Evolutionary conservation across 2,797 vertebrate species (phyloP).

Genomic region (Gambelia wislizenii): DNA sequence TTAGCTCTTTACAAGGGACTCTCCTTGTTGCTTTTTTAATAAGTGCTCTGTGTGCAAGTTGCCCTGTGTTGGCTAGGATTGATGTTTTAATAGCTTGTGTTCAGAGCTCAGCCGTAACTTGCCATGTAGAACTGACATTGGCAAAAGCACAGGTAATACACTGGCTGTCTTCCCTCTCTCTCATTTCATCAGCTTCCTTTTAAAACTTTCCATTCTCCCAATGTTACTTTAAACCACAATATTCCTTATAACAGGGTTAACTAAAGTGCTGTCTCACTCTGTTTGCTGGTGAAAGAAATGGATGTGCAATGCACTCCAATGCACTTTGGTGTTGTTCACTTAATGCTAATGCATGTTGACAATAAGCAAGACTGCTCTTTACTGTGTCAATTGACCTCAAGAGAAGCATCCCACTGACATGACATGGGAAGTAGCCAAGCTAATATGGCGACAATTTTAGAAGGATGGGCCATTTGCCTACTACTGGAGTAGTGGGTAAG

Average conservation of each 20-base stretch:
- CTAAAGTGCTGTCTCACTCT: background rate
- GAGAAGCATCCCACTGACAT: no score
- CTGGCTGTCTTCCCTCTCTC: background rate
- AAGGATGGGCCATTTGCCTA: no score
- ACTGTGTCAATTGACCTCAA: background rate
- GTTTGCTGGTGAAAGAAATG: background rate
- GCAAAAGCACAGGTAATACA: background rate
- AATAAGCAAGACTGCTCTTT: background rate
- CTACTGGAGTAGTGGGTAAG: no score
- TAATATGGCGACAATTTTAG: no score
- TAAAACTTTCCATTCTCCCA: background rate
- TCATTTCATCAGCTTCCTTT: background rate
- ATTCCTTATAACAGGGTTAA: background rate
- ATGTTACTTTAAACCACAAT: background rate
- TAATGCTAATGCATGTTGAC: background rate
- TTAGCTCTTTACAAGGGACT: no score
- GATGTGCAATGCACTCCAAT: background rate
- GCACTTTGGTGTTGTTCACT: background rate
- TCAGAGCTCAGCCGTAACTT: background rate
- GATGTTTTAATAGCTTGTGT: background rate
- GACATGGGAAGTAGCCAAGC: no score
- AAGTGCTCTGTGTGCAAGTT: no score
- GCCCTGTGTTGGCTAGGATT: background rate
- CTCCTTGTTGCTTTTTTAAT: no score
- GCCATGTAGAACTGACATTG: background rate